Evolutionary conservation across 2,113 vertebrate species (phyloP), one percentile per base, ranked within the genome.

Genomic region (Toxotes chatareus): DNA sequence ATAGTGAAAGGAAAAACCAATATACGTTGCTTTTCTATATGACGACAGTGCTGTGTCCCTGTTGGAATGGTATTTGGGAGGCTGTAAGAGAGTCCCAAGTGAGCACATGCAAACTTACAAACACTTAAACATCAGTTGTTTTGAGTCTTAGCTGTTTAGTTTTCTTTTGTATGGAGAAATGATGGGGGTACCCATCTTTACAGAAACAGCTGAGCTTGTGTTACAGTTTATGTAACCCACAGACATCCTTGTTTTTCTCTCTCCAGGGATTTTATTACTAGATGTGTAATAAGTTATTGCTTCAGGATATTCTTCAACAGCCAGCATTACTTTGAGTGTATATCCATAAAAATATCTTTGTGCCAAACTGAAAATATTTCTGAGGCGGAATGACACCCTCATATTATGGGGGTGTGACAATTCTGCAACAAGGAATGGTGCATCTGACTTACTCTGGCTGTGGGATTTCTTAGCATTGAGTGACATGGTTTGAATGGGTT

Each of bases 231-330:
- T 89, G 78, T 84, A 91, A 91, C 84, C 77, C 71, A 4, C 53
- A 91, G 68, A 89, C 73, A 77, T 75, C 64, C 65, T 88, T 90
- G 81, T 86, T 86, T 79, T 82, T 76, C 63, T 86, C 72, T 86
- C 86, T 90, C 80, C 17, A 65, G 86, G 83, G 88, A 91, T 90
- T 86, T 81, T 89, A 77, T 87, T 84, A 81, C 86, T 79, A 59
- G 68, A 87, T 90, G 69, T 80, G 76, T 88, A 85, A 89, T 89
- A 89, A 73, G 56, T 90, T 84, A 82, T 87, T 73, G 88, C 91
- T 83, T 47, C 38, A 53, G 88, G 92, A 89, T 80, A 85, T 92
- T 85, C 86, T 89, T 91, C 62, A 91, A 91, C 62, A 81, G 79
- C 77, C 89, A 90, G 90, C 76, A 91, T 75, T 80, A 85, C 85